Base-by-base conservation (phyloP, 2,888 invertebrate species). In the Hemithea aestivaria region DNA sequence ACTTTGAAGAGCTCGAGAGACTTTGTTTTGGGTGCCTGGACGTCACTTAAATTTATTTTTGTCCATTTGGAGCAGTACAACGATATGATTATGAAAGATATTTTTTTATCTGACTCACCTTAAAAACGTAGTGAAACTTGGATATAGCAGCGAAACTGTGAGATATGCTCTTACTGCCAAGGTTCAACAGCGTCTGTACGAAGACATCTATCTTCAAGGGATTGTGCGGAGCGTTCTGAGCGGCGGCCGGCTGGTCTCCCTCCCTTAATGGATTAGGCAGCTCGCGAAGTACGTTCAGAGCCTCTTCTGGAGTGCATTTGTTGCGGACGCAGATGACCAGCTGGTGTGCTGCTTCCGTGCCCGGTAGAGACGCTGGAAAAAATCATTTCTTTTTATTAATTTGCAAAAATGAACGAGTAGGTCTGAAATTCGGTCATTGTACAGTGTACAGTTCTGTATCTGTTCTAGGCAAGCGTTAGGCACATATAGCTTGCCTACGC, bases 71-170 rank as follows among this genome's bases (percentile, higher is more conserved):
- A n/a, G n/a, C n/a, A n/a, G n/a, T n/a, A n/a, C n/a, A n/a, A n/a
- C n/a, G n/a, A n/a, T n/a, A n/a, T n/a, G n/a, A n/a, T n/a, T n/a
- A n/a, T n/a, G n/a, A n/a, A n/a, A n/a, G n/a, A n/a, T n/a, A n/a
- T n/a, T n/a, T n/a, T n/a, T 16, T 4, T 16, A 16, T 5, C 5
- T 16, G 16, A 37, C 70, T 64, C 58, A 94, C 95, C 89, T 96
- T 95, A 64, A 96, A 95, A 1, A 96, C 96, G 69, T 94, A 92
- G 77, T 95, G 95, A 66, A 95, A 99, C 89, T 98, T 99, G 25
- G 97, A 96, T 51, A 99, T 95, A n/a, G 98, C 99, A 4, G 99
- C 97, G 78, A 99, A 98, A 58, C 97, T 96, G 71, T 99, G 99
- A 42, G 98, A 98, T 73, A 99, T 97, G 57, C 98, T 98, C 81